A percentile compares a stretch with the other conserved stretches of the same genome.
Evolutionary conservation across 2,113 vertebrate genomes (phyloP).

Genomic region (Tursiops truncatus): DNA sequence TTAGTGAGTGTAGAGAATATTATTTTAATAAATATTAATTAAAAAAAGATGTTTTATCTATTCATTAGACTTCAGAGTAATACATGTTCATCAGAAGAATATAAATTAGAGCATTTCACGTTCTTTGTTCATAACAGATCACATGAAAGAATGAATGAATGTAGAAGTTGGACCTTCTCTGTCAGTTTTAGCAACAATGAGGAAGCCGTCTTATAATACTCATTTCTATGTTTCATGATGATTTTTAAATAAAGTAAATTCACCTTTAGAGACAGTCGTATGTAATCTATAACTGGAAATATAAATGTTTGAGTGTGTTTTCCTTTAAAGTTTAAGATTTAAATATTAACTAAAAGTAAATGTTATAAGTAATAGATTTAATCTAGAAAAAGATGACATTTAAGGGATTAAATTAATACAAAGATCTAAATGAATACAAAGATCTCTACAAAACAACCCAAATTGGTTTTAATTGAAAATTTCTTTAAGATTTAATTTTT

Average conservation of each 20-base stretch:
- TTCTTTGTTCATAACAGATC: constrained; percentile 86
- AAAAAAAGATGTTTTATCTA: constrained; percentile 81
- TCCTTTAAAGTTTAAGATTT: not conserved
- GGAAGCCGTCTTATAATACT: constrained; percentile 57
- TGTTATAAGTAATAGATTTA: not conserved
- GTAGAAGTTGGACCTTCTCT: constrained; percentile 78
- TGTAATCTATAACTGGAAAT: not conserved
- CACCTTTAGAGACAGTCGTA: constrained; percentile 55
- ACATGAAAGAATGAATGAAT: constrained; percentile 83
- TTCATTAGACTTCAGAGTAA: constrained; percentile 82
- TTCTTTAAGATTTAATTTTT: not conserved
- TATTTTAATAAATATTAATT: constrained; percentile 90
- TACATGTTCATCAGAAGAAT: constrained; percentile 83
- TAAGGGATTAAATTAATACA: not conserved
- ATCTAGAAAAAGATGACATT: not conserved
- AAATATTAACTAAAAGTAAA: not conserved
- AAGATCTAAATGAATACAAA: not conserved
- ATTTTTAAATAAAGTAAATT: constrained; percentile 78
- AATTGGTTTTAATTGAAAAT: not conserved
- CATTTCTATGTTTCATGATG: constrained; percentile 53
- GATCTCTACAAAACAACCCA: not conserved
- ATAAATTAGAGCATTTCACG: constrained; percentile 83
- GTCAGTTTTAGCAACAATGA: constrained; percentile 71
- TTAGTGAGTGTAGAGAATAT: constrained; percentile 82
- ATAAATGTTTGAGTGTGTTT: not conserved